phyloP scores from a whole-genome alignment of 92 coral and sea anemone genomes.

The Desmophyllum pertusum region DNA sequence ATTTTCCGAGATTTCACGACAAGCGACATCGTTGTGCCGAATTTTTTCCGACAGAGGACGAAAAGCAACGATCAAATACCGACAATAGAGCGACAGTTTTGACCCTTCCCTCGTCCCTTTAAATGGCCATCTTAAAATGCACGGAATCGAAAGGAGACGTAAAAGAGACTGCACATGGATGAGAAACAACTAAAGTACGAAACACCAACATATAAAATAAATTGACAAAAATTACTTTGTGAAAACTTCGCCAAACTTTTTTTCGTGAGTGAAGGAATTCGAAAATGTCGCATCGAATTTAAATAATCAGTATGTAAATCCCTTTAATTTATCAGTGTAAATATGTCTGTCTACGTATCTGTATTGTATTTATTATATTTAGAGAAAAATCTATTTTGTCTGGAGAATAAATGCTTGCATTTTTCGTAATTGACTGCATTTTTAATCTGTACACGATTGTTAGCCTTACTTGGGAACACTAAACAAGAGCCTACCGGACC shows the following conservation, averaged over 20 bases:
- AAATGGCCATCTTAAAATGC: no score
- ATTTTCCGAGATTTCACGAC: no score
- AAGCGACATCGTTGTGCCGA: neutral
- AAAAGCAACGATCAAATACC: neutral
- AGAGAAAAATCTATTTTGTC: neutral
- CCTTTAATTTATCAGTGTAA: neutral
- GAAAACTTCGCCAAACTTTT: neutral
- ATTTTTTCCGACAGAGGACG: neutral
- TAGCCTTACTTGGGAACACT: no score
- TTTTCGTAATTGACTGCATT: neutral
- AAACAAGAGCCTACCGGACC: no score
- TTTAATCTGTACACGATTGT: neutral
- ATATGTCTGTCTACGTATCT: neutral
- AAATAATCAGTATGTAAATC: neutral
- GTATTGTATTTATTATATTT: slow-evolving; percentile 3
- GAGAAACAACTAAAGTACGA: neutral
- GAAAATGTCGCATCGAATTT: neutral
- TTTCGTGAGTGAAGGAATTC: neutral
- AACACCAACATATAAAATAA: neutral
- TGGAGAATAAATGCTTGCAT: neutral
- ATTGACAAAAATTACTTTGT: neutral
- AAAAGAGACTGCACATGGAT: neutral
- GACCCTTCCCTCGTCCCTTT: neutral
- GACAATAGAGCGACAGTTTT: neutral
- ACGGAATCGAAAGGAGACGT: neutral